Conservation (phyloP, 2,113 vertebrate species). For the Odobenus rosmarus region DNA sequence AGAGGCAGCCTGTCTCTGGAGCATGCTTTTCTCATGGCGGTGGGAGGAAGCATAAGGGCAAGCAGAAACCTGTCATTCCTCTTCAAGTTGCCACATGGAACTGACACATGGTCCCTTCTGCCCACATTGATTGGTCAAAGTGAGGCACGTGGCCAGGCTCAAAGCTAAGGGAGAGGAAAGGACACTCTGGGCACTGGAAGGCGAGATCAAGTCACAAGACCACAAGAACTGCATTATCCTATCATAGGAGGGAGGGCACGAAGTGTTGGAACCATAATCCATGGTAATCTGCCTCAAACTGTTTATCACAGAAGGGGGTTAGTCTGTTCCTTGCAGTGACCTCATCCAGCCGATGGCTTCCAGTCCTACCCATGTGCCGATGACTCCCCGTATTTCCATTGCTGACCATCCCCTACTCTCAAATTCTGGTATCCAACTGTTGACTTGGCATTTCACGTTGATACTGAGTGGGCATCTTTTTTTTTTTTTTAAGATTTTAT, state of each 20-base stretch:
- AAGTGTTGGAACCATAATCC: background rate
- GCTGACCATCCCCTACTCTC: too few relatives aligned
- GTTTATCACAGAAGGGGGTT: background rate
- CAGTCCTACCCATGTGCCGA: rapidly evolving
- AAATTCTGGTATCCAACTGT: background rate
- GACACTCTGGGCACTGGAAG: background rate
- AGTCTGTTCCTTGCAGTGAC: background rate
- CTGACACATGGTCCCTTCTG: too few relatives aligned
- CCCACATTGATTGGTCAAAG: background rate
- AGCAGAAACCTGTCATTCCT: background rate
- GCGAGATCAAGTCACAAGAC: background rate
- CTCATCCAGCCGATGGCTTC: background rate
- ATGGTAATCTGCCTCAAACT: background rate
- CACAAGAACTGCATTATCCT: background rate
- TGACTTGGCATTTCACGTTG: background rate
- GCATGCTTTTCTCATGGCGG: rapidly evolving
- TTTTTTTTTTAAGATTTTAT: background rate
- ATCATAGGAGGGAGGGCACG: background rate
- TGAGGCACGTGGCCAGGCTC: background rate
- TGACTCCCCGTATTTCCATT: background rate
- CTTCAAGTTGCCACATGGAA: background rate
- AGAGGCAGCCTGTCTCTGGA: too few relatives aligned
- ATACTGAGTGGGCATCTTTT: background rate
- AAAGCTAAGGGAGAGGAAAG: too few relatives aligned
- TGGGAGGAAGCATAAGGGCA: background rate